Base-by-base conservation (phyloP, 2,113 vertebrate genomes). In the Pycnonotus jocosus region DNA sequence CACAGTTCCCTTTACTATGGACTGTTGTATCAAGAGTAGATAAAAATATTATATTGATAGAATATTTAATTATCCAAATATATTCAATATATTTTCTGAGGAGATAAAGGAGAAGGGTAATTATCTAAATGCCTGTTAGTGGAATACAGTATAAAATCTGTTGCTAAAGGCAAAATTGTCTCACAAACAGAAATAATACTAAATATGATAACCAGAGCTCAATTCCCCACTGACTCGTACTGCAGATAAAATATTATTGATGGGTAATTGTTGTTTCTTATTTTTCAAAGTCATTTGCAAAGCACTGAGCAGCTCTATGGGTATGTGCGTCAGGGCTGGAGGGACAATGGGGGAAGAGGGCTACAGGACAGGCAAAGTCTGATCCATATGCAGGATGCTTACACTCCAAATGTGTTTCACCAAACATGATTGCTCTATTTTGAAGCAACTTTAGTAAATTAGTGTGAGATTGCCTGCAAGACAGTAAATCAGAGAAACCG, bases 381-480 rank as follows among this genome's bases (percentile, higher is more conserved):
- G 56, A 84, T 23, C 31, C 79, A 69, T 28, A 42, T 12, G 56
- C 64, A 85, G 71, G 44, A 58, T 58, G 38, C 5, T 79, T n/a
- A 47, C 30, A 11, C 11, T 78, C 88, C 81, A 50, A 20, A 9
- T 58, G 81, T 68, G 25, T 84, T 95, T 86, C 87, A 95, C 72
- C 68, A 94, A 92, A 57, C 40, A 45, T 93, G 97, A 97, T 89
- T 97, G 96, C 94, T 98, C 98, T 97, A 96, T 96, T 98, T 95
- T 97, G 96, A 73, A 97, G 92, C 86, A 97, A 95, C 91, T 97
- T 97, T 91, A 97, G 42, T 45, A 96, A 97, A 92, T 85, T 71
- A 96, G 70, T 80, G 50, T 74, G 94, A 91, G 96, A 96, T 88
- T 92, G 88, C 93, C 94, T 92, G 71, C 3, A 38, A 97, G 90